Conservation (phyloP, 2,113 vertebrate genomes). For the Isichthys henryi region DNA sequence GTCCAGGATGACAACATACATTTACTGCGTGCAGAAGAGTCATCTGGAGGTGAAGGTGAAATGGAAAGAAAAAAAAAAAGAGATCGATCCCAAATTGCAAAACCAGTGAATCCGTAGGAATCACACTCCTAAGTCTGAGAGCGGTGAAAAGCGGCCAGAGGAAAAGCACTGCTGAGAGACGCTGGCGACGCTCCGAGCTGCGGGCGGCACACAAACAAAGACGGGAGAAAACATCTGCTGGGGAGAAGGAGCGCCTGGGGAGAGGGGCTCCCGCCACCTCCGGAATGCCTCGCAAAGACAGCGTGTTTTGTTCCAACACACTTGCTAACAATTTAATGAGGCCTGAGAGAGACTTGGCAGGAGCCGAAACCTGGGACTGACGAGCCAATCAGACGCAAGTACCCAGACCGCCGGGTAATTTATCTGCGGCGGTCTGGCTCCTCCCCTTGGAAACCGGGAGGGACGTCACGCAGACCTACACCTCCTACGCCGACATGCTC, state of each 20-base stretch:
- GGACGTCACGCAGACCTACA: not conserved
- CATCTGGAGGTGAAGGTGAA: not conserved
- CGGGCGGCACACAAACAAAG: not conserved
- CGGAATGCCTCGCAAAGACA: not conserved
- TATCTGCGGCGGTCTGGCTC: not conserved
- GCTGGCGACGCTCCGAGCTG: not conserved
- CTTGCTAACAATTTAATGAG: conserved; percentile 13
- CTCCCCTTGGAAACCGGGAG: not conserved
- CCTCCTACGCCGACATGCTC: not conserved
- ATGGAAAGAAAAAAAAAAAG: not conserved
- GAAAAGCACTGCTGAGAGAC: not conserved
- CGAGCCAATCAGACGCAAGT: not conserved
- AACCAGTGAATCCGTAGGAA: not conserved
- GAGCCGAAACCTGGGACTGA: not conserved
- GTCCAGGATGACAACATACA: not conserved
- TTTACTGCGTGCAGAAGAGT: not conserved
- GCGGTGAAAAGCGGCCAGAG: not conserved
- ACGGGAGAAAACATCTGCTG: conserved; percentile 7
- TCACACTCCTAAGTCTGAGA: not conserved
- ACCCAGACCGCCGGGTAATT: not conserved
- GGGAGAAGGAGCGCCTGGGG: not conserved
- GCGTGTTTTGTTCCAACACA: conserved; percentile 1
- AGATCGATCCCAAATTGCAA: not conserved
- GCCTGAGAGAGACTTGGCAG: conserved; percentile 16
- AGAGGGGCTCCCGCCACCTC: not conserved